Base-by-base conservation (phyloP, 2,113 vertebrate genomes). In the Leptosomus discolor region DNA sequence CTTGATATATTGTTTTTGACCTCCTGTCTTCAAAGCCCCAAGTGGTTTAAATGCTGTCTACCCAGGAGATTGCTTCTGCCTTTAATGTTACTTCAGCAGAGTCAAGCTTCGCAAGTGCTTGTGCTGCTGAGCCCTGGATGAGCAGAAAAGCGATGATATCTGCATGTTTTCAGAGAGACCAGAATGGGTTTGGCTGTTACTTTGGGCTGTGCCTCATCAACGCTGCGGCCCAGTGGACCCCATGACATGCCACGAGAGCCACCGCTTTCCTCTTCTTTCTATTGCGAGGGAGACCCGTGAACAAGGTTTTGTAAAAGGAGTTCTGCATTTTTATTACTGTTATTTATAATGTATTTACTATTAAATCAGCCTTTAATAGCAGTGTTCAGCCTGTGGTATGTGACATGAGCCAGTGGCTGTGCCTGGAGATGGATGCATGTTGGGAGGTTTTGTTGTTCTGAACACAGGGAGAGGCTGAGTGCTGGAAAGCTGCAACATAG, bases 1-100 rank as follows among this genome's bases (percentile, higher is more conserved):
- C 53, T 69, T 92, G 92, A 82, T 88, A 80, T 56, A 57, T 93
- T 95, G 77, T 14, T 96, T 96, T 88, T 82, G 85, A 93, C 97
- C 88, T 95, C 53, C 81, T 88, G 41, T 57, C 96, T 96, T 85
- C 92, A 97, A 97, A 97, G 95, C 20, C 75, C 41, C 8, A 17
- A 92, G 87, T 88, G 54, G 50, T 94, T 96, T 92, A 81, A 73
- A 78, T 73, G 54, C 26, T 76, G 54, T 48, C 83, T 91, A 63
- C 63, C 20, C 37, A 9, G 34, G 81, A 94, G 81, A 85, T 92
- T 74, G 39, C 67, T 89, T 82, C 84, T 80, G 26, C 61, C 74
- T 96, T 95, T 95, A 51, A 94, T 82, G 58, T 79, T 69, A 20
- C 69, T 76, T 61, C 50, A 69, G 53, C 91, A 88, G 61, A 94